Conservation (phyloP, 2,113 vertebrate genomes). For the Corythaixoides concolor region DNA sequence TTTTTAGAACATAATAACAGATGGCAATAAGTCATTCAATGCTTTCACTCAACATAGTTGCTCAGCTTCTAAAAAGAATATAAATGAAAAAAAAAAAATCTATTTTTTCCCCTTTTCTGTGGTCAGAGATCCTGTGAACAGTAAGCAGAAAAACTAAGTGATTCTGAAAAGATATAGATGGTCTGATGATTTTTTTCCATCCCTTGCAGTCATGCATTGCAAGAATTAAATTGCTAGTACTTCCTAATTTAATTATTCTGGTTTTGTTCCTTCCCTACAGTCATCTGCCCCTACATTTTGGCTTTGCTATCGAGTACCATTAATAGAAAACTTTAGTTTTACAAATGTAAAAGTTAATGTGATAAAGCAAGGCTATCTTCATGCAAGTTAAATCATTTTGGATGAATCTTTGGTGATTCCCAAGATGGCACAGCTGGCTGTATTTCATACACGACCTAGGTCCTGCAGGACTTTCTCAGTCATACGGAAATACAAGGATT, state of each 20-base stretch:
- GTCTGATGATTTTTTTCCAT: background rate
- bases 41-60: background rate
- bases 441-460: background rate
- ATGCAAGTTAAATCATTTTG: background rate
- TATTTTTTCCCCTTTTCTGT: background rate
- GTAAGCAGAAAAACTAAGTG: background rate
- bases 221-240: background rate
- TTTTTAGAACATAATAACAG: background rate
- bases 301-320: background rate
- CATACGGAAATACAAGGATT: background rate
- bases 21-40: background rate
- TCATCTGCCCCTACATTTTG: background rate
- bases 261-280: background rate
- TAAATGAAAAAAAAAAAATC: background rate
- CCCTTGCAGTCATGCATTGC: background rate
- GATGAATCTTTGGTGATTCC: background rate
- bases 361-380: background rate
- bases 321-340: background rate
- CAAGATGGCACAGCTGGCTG: background rate
- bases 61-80: background rate
- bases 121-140: background rate
- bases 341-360: background rate
- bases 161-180: background rate
- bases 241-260: background rate
- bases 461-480: background rate